Conservation (phyloP, 2,888 invertebrate species). For the Tetragonula carbonaria region DNA sequence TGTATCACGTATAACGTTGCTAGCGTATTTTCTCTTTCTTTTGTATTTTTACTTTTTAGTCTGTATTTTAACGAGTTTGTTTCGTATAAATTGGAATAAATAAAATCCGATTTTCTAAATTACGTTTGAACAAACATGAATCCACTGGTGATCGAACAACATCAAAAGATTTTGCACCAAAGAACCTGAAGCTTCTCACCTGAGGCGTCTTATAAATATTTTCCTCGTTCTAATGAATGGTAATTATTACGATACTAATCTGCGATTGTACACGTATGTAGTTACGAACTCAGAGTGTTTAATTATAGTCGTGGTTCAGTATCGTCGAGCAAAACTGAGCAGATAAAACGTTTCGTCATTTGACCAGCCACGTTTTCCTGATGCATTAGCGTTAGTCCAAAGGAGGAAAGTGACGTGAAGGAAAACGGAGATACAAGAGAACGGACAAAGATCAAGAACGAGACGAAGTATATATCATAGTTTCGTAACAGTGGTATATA, state of each 20-base stretch:
- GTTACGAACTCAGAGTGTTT: not conserved
- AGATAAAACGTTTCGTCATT: not conserved
- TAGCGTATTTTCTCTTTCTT: too few species aligned
- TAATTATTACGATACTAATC: not conserved
- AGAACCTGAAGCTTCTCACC: too few species aligned
- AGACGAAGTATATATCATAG: not conserved
- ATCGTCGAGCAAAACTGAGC: not conserved
- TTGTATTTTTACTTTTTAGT: too few species aligned
- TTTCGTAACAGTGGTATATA: constrained; percentile 27
- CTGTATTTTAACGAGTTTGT: too few species aligned
- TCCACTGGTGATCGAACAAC: not conserved
- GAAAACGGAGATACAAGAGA: not conserved
- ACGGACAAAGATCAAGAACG: not conserved
- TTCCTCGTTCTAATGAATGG: not conserved
- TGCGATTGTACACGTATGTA: not conserved
- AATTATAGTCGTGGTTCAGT: too few species aligned
- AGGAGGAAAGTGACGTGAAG: not conserved
- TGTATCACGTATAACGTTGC: too few species aligned
- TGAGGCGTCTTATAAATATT: not conserved
- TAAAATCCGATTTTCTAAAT: too few species aligned
- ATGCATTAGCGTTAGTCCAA: not conserved
- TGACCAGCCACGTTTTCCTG: not conserved
- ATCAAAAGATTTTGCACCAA: not conserved
- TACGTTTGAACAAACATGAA: too few species aligned
- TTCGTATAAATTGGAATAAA: too few species aligned